These are phyloP conservation scores for Labeo calbasu DNA, from an alignment of 2,797 vertebrate genomes.

Conservation along the genomic window DNA sequence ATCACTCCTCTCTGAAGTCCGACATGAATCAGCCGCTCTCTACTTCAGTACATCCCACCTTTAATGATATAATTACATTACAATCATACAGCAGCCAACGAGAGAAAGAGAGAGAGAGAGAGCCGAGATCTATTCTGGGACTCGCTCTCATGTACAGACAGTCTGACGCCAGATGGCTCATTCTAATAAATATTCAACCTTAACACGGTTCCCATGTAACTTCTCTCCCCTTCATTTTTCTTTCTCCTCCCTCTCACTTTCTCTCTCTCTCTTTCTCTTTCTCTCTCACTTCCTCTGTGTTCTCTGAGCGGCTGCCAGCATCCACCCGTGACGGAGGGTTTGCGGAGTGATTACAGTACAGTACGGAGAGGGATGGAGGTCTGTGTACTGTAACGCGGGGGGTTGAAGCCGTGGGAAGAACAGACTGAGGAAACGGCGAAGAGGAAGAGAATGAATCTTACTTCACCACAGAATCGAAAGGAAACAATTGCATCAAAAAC, in stretches of 20 bases:
- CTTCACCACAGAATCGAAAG: neutral
- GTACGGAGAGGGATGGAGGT: slow-evolving; percentile 75
- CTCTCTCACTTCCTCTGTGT: slow-evolving; percentile 48
- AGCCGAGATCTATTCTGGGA: slow-evolving; percentile 89
- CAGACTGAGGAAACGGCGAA: slow-evolving; percentile 1
- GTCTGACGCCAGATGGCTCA: slow-evolving; percentile 99
- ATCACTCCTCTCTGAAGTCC: slow-evolving; percentile 43
- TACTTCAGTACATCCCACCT: slow-evolving; percentile 46
- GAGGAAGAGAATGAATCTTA: slow-evolving; percentile 72
- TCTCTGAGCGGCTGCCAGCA: slow-evolving; percentile 90
- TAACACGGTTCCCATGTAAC: slow-evolving; percentile 99
- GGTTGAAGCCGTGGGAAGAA: slow-evolving; percentile 15
- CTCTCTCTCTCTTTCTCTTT: neutral
- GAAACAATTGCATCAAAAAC: neutral
- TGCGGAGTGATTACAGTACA: slow-evolving; percentile 98
- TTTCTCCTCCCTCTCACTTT: slow-evolving; percentile 61
- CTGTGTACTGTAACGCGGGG: slow-evolving; percentile 17
- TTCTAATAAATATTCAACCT: slow-evolving; percentile 99
- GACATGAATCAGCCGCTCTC: slow-evolving; percentile 39
- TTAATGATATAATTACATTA: slow-evolving; percentile 62
- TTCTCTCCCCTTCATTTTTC: slow-evolving; percentile 70
- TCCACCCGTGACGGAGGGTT: slow-evolving; percentile 95
- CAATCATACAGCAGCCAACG: slow-evolving; percentile 54
- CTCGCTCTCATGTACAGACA: slow-evolving; percentile 92
- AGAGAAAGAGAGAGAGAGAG: slow-evolving; percentile 71